phyloP scores from a whole-genome alignment of 2,888 invertebrate genomes.

The Criorhina ranunculi region DNA sequence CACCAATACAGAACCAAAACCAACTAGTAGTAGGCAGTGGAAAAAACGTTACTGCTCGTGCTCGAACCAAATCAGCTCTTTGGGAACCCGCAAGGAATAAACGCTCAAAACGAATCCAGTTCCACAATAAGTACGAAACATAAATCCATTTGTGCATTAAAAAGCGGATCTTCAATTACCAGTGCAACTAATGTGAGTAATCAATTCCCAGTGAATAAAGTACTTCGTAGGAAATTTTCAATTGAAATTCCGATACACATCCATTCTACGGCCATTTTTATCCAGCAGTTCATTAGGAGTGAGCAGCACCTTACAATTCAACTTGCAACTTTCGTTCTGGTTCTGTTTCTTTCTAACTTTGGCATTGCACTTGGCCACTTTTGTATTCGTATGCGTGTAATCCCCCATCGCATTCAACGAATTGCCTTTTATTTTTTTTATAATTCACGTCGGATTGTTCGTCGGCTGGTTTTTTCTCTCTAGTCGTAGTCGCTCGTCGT shows the following conservation, averaged over 20 bases:
- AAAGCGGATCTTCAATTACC: conserved; percentile 28
- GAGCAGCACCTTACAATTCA: conserved; percentile 30
- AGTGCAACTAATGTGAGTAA: conserved; percentile 65
- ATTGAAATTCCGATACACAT: conserved; percentile 72
- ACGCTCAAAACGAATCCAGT: conserved; percentile 12
- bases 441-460: conserved; percentile 43
- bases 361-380: conserved; percentile 66
- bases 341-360: conserved; percentile 57
- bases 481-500: conserved; percentile 46
- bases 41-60: conserved; percentile 64
- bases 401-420: conserved; percentile 53
- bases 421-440: conserved; percentile 48
- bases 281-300: conserved; percentile 34
- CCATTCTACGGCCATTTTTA: conserved; percentile 68
- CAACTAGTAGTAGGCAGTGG: conserved; percentile 46
- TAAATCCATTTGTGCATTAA: conserved; percentile 5
- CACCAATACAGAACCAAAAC: not conserved
- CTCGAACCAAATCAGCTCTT: conserved; percentile 35
- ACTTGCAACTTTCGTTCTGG: not conserved
- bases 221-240: conserved; percentile 48
- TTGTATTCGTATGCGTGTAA: conserved; percentile 52
- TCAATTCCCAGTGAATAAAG: conserved; percentile 17
- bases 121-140: conserved; percentile 28
- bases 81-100: conserved; percentile 1
- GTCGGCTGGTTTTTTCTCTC: conserved; percentile 40